Conservation (phyloP, 2,888 invertebrate genomes). For the Linhomoeus sp. region DNA sequence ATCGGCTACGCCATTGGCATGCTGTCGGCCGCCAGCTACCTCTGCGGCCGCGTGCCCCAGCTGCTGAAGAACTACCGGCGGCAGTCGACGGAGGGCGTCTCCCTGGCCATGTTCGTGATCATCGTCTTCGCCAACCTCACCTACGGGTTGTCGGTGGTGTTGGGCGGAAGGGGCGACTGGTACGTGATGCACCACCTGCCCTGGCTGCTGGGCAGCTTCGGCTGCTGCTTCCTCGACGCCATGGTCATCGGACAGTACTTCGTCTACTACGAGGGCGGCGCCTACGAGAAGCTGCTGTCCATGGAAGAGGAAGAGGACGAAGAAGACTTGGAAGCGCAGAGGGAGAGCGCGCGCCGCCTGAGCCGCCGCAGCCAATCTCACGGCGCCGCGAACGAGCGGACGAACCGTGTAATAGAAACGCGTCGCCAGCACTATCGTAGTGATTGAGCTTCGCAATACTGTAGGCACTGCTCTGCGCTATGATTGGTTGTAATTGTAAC, state of each 20-base stretch:
- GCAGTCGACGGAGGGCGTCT: slow-evolving; percentile 22
- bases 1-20: slow-evolving; percentile 7
- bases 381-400: too few relatives aligned
- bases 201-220: slow-evolving; percentile 32
- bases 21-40: slow-evolving; percentile 19
- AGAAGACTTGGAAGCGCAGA: too few relatives aligned
- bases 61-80: slow-evolving; percentile 17
- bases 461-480: too few relatives aligned
- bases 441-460: too few relatives aligned
- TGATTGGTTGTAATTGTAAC: too few relatives aligned
- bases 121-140: slow-evolving; percentile 24
- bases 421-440: too few relatives aligned
- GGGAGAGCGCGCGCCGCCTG: too few relatives aligned
- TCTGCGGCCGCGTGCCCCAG: slow-evolving; percentile 25
- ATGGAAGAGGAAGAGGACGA: too few relatives aligned
- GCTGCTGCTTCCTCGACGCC: slow-evolving; percentile 30
- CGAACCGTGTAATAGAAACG: too few relatives aligned
- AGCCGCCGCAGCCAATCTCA: too few relatives aligned
- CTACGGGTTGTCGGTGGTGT: slow-evolving; percentile 22
- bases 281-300: background rate
- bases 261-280: background rate
- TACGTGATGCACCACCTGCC: slow-evolving; percentile 28
- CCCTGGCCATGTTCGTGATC: slow-evolving; percentile 22
- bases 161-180: slow-evolving; percentile 5
- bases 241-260: slow-evolving; percentile 27